Percentiles rank a stretch among this genome's conserved stretches.
These are phyloP conservation scores for Drosophila crucigera DNA, from an alignment of 2,888 invertebrate genomes.

Conservation along the genomic window DNA sequence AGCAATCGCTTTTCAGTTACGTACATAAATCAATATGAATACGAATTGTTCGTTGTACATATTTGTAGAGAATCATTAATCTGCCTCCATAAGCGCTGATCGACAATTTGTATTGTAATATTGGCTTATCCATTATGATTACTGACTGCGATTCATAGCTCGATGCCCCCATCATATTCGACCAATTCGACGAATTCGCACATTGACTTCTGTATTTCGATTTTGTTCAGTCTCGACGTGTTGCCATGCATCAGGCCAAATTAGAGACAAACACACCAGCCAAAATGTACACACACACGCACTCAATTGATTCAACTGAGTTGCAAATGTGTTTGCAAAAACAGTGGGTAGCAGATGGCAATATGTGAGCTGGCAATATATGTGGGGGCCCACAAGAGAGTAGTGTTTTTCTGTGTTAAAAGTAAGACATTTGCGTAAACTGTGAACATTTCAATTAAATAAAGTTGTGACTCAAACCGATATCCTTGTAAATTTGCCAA, in stretches of 20 bases:
- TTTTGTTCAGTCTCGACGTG: constrained; percentile 5
- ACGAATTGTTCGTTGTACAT: not conserved
- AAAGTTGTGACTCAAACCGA: constrained; percentile 38
- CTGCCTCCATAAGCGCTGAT: not conserved
- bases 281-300: not conserved
- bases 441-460: constrained; percentile 66
- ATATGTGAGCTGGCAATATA: constrained; percentile 32
- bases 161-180: not conserved
- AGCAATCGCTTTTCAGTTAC: too few species aligned
- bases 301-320: not conserved
- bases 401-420: constrained; percentile 10
- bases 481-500: constrained; percentile 19
- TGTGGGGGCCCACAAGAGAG: constrained; percentile 19
- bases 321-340: constrained; percentile 4
- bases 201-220: not conserved
- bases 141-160: constrained; percentile 1
- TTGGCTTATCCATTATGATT: not conserved
- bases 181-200: constrained; percentile 6
- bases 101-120: not conserved
- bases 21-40: not conserved
- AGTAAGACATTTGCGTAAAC: constrained; percentile 41
- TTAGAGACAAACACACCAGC: constrained; percentile 42
- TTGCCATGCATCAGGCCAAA: constrained; percentile 35
- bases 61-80: not conserved
- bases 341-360: constrained; percentile 15